Conservation (phyloP, 2,113 vertebrate species). For the Bos taurus region DNA sequence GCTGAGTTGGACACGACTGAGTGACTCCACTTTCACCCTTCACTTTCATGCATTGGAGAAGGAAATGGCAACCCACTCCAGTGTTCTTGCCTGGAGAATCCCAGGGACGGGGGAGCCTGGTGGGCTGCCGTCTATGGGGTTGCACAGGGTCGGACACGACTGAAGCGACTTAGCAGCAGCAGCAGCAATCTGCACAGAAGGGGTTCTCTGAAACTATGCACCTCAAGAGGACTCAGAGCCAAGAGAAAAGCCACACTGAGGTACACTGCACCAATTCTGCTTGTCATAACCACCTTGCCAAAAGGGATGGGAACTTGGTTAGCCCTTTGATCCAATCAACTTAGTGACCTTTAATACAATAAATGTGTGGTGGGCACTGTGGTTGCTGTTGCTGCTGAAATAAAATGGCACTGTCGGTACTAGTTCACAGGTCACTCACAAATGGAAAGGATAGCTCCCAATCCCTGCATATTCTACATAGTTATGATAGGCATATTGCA, state of each 20-base stretch:
- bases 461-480: neutral
- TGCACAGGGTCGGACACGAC: too few species aligned
- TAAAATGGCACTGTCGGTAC: neutral
- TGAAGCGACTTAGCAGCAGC: too few species aligned
- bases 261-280: too few species aligned
- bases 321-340: too few species aligned
- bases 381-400: neutral
- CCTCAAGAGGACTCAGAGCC: neutral
- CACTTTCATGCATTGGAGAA: too few species aligned
- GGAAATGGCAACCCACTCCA: too few species aligned
- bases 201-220: neutral
- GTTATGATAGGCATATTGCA: neutral
- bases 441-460: neutral
- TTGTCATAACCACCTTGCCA: neutral
- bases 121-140: too few species aligned
- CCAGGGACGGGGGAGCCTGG: too few species aligned
- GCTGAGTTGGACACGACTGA: too few species aligned
- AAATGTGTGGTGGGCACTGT: too few species aligned
- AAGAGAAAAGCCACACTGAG: neutral
- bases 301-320: neutral
- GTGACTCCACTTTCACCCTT: too few species aligned
- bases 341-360: neutral
- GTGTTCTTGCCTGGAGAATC: too few species aligned
- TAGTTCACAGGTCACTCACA: neutral
- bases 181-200: neutral